A percentile compares a stretch with the other conserved stretches of the same genome.
Evolutionary conservation across 2,888 invertebrate species (phyloP).

Genomic region (Oligia latruncula): DNA sequence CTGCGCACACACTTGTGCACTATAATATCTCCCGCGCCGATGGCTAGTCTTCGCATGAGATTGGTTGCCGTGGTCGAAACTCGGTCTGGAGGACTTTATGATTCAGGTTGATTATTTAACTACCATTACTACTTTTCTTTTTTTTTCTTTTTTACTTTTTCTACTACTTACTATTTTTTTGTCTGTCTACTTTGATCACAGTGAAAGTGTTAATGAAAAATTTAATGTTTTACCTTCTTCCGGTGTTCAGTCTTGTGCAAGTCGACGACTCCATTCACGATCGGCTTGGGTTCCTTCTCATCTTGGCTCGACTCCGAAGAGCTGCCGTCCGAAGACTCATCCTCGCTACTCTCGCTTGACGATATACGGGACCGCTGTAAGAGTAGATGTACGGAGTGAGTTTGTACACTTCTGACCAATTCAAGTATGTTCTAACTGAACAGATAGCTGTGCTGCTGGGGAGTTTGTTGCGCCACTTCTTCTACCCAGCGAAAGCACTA

Average conservation of each 20-base stretch:
- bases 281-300: constrained; percentile 77
- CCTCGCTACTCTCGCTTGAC: constrained; percentile 83
- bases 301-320: constrained; percentile 84
- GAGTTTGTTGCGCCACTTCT: too few relatives aligned
- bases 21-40: too few relatives aligned
- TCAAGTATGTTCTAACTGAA: too few relatives aligned
- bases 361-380: constrained; percentile 82
- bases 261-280: constrained; percentile 79
- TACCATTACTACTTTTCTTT: too few relatives aligned
- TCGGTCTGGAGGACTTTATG: too few relatives aligned
- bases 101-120: background rate
- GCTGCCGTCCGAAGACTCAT: constrained; percentile 81
- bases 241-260: constrained; percentile 84
- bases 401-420: background rate
- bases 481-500: too few relatives aligned
- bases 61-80: too few relatives aligned
- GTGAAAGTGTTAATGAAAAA: background rate
- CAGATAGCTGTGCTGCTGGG: too few relatives aligned
- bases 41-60: too few relatives aligned
- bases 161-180: too few relatives aligned
- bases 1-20: too few relatives aligned
- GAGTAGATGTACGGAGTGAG: background rate
- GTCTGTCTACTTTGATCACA: background rate
- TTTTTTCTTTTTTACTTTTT: too few relatives aligned
- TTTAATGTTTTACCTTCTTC: constrained; percentile 78